Percentiles rank a stretch among this genome's conserved stretches.
Evolutionary conservation across 2,113 vertebrate genomes (phyloP).

Genomic region (Esox niger): DNA sequence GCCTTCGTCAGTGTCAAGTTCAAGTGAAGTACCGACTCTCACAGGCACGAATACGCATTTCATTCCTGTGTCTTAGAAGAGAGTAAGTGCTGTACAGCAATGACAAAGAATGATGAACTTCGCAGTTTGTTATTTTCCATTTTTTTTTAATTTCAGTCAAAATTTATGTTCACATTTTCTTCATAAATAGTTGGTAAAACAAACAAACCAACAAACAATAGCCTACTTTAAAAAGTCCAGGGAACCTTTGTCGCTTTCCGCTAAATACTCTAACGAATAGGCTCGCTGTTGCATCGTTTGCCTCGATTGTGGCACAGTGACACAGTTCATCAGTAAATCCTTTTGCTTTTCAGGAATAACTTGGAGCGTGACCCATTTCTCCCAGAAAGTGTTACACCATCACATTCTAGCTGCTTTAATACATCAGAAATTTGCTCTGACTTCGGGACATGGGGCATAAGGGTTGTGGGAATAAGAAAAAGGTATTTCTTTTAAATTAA

Average conservation of each 20-base stretch:
- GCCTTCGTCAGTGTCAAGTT: slow-evolving; percentile 76
- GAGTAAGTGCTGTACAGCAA: slow-evolving; percentile 28
- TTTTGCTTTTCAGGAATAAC: slow-evolving; percentile 76
- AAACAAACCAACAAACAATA: slow-evolving; percentile 76
- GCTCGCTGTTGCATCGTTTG: slow-evolving; percentile 65
- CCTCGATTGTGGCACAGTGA: slow-evolving; percentile 75
- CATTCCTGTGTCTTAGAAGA: slow-evolving; percentile 12
- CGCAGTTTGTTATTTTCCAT: slow-evolving; percentile 66
- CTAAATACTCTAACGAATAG: slow-evolving; percentile 62
- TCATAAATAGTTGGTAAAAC: slow-evolving; percentile 78
- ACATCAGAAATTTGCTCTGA: slow-evolving; percentile 69
- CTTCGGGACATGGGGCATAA: slow-evolving; percentile 68
- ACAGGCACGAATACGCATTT: slow-evolving; percentile 36
- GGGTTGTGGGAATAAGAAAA: slow-evolving; percentile 72
- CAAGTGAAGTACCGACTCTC: slow-evolving; percentile 66
- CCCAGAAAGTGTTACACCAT: slow-evolving; percentile 77
- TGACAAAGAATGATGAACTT: slow-evolving; percentile 58
- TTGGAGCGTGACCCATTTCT: slow-evolving; percentile 75
- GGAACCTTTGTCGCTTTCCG: slow-evolving; percentile 58
- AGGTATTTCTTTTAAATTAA: slow-evolving; percentile 74
- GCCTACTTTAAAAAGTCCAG: slow-evolving; percentile 69
- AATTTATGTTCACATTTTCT: slow-evolving; percentile 75
- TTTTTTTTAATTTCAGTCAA: slow-evolving; percentile 80
- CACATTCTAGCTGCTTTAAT: slow-evolving; percentile 75
- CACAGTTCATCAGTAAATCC: slow-evolving; percentile 78